Conservation (phyloP, 2,888 invertebrate species). For the Cactoblastis cactorum region DNA sequence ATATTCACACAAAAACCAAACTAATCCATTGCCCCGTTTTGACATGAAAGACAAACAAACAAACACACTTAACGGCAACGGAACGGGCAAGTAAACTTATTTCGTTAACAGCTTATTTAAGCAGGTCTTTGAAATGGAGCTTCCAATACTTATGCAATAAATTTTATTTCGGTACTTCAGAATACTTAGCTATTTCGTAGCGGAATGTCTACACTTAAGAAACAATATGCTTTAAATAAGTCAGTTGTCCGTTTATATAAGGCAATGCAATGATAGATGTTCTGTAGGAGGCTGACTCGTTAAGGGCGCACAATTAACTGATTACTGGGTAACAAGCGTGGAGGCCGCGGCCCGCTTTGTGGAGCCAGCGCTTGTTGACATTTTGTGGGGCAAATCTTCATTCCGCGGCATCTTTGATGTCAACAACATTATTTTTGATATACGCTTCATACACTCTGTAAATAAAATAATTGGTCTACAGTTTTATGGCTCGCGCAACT, state of each 20-base stretch:
- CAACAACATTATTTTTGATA: conserved; percentile 65
- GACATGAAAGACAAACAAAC: no score
- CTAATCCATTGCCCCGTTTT: no score
- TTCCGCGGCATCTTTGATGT: conserved; percentile 71
- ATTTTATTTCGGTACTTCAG: no score
- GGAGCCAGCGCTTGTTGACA: conserved; percentile 63
- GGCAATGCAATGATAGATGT: conserved; percentile 17
- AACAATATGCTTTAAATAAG: background rate
- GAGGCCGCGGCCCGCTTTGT: conserved; percentile 58
- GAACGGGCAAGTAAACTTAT: no score
- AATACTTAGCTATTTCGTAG: no score
- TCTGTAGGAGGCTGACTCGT: conserved; percentile 33
- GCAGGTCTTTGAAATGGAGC: no score
- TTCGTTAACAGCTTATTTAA: no score
- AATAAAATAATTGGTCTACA: conserved; percentile 33
- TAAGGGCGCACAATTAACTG: conserved; percentile 63
- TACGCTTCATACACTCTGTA: conserved; percentile 42
- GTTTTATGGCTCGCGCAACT: conserved; percentile 16
- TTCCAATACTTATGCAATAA: no score
- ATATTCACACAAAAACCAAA: no score
- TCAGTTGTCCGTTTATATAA: conserved; percentile 7
- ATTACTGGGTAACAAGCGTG: conserved; percentile 61
- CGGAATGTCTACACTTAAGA: no score
- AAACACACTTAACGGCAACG: no score
- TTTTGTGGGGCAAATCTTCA: conserved; percentile 76